phyloP scores from a whole-genome alignment of 2,888 invertebrate genomes.

The Drosophila parthenogenetica region DNA sequence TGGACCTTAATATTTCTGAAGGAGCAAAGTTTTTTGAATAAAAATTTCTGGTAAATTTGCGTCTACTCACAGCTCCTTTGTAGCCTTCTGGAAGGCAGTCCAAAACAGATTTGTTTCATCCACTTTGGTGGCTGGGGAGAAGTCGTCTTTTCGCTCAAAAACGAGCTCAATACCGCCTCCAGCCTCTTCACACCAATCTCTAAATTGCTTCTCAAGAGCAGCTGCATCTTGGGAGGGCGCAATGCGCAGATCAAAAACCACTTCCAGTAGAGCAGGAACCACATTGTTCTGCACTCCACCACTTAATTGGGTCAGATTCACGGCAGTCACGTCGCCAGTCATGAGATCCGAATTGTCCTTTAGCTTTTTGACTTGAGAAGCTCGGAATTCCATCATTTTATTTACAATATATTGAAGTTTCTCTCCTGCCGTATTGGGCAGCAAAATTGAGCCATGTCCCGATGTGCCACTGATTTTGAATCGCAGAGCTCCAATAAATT shows the following conservation, averaged over 20 bases:
- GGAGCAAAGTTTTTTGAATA: too few species aligned
- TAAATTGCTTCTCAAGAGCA: slow-evolving; percentile 8
- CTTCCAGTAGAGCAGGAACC: slow-evolving; percentile 5
- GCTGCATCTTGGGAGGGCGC: not conserved
- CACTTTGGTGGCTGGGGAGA: slow-evolving; percentile 1
- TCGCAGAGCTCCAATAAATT: not conserved
- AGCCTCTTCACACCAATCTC: slow-evolving; percentile 12
- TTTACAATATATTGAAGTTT: slow-evolving; percentile 5
- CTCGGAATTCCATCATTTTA: slow-evolving; percentile 11
- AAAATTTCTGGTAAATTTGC: too few species aligned
- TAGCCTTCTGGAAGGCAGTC: not conserved
- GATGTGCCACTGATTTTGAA: slow-evolving; percentile 12
- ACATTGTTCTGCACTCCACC: slow-evolving; percentile 22
- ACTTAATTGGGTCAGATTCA: slow-evolving; percentile 11
- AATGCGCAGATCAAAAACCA: slow-evolving; percentile 17
- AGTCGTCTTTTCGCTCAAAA: slow-evolving; percentile 15
- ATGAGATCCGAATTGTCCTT: not conserved
- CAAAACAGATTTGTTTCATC: slow-evolving; percentile 1
- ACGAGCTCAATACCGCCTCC: slow-evolving; percentile 10
- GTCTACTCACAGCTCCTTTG: slow-evolving; percentile 1
- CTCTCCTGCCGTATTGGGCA: slow-evolving; percentile 14
- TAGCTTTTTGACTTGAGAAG: not conserved
- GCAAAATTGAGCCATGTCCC: slow-evolving; percentile 8
- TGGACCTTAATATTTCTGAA: not conserved
- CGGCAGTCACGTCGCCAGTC: slow-evolving; percentile 7